Percentiles rank a stretch among this genome's conserved stretches.
Conservation (phyloP, 2,113 vertebrate species). For the Vulpes lagopus region DNA sequence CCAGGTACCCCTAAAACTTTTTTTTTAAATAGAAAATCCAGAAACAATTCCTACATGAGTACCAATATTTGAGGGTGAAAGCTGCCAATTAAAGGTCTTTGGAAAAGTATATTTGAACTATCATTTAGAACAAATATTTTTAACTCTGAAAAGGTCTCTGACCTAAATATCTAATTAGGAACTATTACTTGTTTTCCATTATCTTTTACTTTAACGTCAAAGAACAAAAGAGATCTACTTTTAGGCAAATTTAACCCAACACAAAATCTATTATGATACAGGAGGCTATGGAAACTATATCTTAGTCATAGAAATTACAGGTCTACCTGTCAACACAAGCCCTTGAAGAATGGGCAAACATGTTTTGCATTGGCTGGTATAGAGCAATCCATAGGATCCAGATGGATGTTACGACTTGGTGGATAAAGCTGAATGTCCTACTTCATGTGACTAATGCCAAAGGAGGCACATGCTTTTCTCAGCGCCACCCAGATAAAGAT, state of each 20-base stretch:
- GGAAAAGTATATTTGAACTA: slow-evolving; percentile 4
- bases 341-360: not conserved
- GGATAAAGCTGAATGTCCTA: not conserved
- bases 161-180: slow-evolving; percentile 53
- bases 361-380: not conserved
- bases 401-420: not conserved
- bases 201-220: slow-evolving; percentile 19
- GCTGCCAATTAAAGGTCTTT: slow-evolving; percentile 50
- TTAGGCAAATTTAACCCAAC: slow-evolving; percentile 38
- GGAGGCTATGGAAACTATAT: slow-evolving; percentile 6
- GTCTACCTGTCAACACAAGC: not conserved
- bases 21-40: not conserved
- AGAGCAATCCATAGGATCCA: not conserved
- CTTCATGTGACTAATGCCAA: slow-evolving; percentile 30
- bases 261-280: slow-evolving; percentile 42
- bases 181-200: slow-evolving; percentile 62
- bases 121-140: slow-evolving; percentile 59
- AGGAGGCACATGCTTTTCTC: not conserved
- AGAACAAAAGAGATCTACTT: not conserved
- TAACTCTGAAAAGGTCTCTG: slow-evolving; percentile 42
- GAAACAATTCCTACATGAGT: not conserved
- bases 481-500: not conserved
- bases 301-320: slow-evolving; percentile 30
- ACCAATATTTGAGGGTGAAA: not conserved
- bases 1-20: not conserved